Conservation (phyloP, 1,140 invertebrate genomes). For the Holcopasites calliopsidis region DNA sequence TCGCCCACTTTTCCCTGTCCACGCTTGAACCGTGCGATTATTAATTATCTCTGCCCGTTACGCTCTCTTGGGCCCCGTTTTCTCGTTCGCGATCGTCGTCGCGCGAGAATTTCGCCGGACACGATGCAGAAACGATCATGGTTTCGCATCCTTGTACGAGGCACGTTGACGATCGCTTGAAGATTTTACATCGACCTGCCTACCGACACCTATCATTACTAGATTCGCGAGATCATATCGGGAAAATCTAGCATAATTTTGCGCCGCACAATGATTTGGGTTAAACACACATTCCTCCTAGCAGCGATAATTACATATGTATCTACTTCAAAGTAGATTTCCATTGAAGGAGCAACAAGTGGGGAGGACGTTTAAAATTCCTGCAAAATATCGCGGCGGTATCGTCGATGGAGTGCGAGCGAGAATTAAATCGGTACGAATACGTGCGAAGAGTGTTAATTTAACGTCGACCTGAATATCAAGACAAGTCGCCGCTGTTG, state of each 20-base stretch:
- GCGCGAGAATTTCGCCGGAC: not conserved
- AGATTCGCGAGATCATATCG: constrained; percentile 25
- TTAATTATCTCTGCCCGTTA: constrained; percentile 35
- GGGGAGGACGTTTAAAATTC: not conserved
- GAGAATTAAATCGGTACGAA: constrained; percentile 5
- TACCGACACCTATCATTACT: constrained; percentile 23
- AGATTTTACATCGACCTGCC: no score
- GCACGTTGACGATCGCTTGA: no score
- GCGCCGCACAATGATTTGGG: constrained; percentile 14
- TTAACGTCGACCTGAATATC: constrained; percentile 17
- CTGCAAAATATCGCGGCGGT: not conserved
- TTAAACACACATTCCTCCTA: constrained; percentile 39
- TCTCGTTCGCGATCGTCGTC: not conserved
- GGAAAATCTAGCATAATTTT: constrained; percentile 17
- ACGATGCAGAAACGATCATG: not conserved
- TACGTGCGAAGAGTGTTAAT: constrained; percentile 9
- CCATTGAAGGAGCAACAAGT: not conserved
- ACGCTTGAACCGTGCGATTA: not conserved
- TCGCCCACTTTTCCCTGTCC: constrained; percentile 8
- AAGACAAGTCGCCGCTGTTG: no score
- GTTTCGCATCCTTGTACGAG: constrained; percentile 30
- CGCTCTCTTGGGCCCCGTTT: constrained; percentile 26
- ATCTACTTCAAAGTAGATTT: not conserved
- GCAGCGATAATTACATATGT: no score
- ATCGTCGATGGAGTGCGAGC: not conserved